Base-by-base conservation (phyloP, 2,113 vertebrate genomes). In the Tetrao urogallus region DNA sequence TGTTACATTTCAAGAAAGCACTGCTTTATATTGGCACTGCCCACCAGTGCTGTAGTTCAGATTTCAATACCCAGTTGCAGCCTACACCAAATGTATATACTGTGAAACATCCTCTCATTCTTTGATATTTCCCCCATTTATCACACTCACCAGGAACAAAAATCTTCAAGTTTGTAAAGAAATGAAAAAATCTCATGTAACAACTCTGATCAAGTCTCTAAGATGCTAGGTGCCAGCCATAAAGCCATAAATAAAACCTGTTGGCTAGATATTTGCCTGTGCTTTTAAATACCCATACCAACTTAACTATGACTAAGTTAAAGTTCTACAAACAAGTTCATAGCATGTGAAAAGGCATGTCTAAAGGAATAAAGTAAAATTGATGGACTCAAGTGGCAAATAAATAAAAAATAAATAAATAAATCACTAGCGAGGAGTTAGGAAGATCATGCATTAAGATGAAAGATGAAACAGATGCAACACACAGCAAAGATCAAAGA, bases 401-500 rank as follows among this genome's bases (percentile, higher is more conserved):
- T 90, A 85, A 65, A 12, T 15, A 81, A 87, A 30, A 93, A 94
- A 90, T 42, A 85, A 91, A 76, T 60, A 67, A 92, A 90, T 65
- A 88, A 86, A 92, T 65, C 20, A 14, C 84, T 83, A 93, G 89
- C 27, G 43, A 85, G 77, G 79, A 89, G 85, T 97, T 96, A 83
- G 96, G 94, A 97, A 97, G 94, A 94, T 95, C 93, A 87, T 45
- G 93, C 89, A 90, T 96, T 95, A 96, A 95, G 95, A 95, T 95
- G 96, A 97, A 97, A 98, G 97, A 98, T 95, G 95, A 98, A 98
- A 97, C 98, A 98, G 98, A 98, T 97, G 97, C 96, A 97, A 95
- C 94, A 97, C 98, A 97, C 95, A 96, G 95, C 88, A 88, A 97
- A 97, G 98, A 98, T 98, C 98, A 98, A 98, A 98, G 98, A 96